These are phyloP conservation scores for Brassicogethes aeneus DNA, from an alignment of 2,888 invertebrate species.

Conservation along the genomic window DNA sequence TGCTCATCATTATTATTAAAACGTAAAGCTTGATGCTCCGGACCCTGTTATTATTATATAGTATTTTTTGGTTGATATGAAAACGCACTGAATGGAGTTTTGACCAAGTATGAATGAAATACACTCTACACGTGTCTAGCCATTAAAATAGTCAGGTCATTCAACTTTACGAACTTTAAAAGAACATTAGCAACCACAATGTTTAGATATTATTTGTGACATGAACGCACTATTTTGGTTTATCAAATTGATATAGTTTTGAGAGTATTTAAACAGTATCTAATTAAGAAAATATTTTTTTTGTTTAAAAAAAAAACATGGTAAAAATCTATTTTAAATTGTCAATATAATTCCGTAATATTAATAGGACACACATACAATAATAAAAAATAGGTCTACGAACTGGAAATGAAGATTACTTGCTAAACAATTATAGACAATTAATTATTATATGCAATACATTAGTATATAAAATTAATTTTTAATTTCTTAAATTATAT, in stretches of 20 bases:
- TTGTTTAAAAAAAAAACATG: too few relatives aligned
- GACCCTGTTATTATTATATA: too few relatives aligned
- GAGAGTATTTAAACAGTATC: too few relatives aligned
- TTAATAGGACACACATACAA: too few relatives aligned
- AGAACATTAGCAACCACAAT: slow-evolving; percentile 5
- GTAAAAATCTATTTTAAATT: too few relatives aligned
- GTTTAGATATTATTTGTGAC: not conserved
- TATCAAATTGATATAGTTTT: too few relatives aligned
- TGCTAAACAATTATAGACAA: not conserved
- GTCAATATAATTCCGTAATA: too few relatives aligned
- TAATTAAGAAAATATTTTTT: too few relatives aligned
- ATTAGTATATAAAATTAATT: not conserved
- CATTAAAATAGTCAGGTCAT: slow-evolving; percentile 17
- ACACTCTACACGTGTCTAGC: slow-evolving; percentile 19
- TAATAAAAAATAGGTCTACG: not conserved
- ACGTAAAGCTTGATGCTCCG: too few relatives aligned
- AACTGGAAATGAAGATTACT: not conserved
- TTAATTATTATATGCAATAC: not conserved
- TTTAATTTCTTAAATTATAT: not conserved
- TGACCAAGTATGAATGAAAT: slow-evolving; percentile 17
- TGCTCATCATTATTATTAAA: too few relatives aligned
- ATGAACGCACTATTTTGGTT: not conserved
- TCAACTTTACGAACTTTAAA: slow-evolving; percentile 20
- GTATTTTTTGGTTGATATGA: too few relatives aligned
- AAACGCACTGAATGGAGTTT: slow-evolving; percentile 5